A percentile compares a stretch with the other conserved stretches of the same genome.
These are phyloP conservation scores for Poeciliopsis turneri DNA, from an alignment of 2,797 vertebrate genomes.

Conservation along the genomic window DNA sequence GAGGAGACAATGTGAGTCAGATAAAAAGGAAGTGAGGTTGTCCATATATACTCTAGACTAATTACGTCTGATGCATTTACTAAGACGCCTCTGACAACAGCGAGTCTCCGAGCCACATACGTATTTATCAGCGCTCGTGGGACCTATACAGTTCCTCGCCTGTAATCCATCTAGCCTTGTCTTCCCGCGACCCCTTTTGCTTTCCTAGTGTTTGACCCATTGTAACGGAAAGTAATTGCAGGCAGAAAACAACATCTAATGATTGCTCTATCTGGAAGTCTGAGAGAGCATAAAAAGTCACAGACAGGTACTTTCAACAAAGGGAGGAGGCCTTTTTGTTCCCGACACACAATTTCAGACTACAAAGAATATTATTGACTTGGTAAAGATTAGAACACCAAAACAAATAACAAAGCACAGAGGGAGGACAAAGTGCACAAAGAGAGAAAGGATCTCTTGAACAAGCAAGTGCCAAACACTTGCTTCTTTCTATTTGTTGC, in stretches of 20 bases:
- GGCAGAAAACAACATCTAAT: slow-evolving; percentile 87
- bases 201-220: slow-evolving; percentile 80
- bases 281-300: slow-evolving; percentile 82
- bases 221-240: slow-evolving; percentile 85
- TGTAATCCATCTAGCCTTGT: slow-evolving; percentile 80
- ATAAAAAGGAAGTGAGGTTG: slow-evolving; percentile 67
- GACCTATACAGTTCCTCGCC: slow-evolving; percentile 73
- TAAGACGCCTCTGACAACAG: slow-evolving; percentile 65
- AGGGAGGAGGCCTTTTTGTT: slow-evolving; percentile 77
- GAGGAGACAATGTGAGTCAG: slow-evolving; percentile 68
- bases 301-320: slow-evolving; percentile 84
- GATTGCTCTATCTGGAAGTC: slow-evolving; percentile 84
- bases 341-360: slow-evolving; percentile 84
- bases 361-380: slow-evolving; percentile 91
- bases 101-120: slow-evolving; percentile 73
- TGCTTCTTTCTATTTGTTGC: slow-evolving; percentile 75
- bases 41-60: slow-evolving; percentile 76
- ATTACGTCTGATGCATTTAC: slow-evolving; percentile 80
- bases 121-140: slow-evolving; percentile 81
- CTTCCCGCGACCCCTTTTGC: slow-evolving; percentile 69
- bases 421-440: slow-evolving; percentile 80
- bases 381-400: slow-evolving; percentile 86
- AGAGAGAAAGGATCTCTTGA: slow-evolving; percentile 75
- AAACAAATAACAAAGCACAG: slow-evolving; percentile 85
- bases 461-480: slow-evolving; percentile 68